Base-by-base conservation (phyloP, 1,140 invertebrate species). In the Venturia canescens region DNA sequence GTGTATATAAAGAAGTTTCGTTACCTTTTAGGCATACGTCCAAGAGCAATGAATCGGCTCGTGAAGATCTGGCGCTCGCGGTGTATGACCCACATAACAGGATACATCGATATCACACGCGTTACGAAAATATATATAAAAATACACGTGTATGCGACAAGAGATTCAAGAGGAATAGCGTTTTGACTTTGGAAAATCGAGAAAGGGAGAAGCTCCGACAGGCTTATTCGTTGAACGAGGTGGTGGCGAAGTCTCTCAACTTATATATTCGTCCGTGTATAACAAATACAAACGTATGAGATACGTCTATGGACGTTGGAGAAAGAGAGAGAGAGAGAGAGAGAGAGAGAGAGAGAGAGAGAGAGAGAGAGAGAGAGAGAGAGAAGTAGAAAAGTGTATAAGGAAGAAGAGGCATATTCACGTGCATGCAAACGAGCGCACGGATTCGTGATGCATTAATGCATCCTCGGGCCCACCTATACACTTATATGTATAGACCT, bases 371-470 rank as follows among this genome's bases (percentile, higher is more conserved):
- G n/a, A n/a, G n/a, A n/a, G n/a, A n/a, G n/a, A 57, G 21, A 57
- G 21, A n/a, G 53, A n/a, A 6, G 38, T 44, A 44, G 7, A 44
- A 44, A 44, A 44, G 38, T 44, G 7, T 44, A 44, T 44, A 44
- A 44, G 53, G 21, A 57, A 57, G 53, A 23, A 16, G 53, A 57
- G 21, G 21, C 53, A 57, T 57, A 57, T 57, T 57, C 53, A 57
- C 53, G 53, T 57, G 53, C 53, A 57, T 57, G 53, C 53, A 57
- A 57, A 16, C 78, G 29, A 60, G 44, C 6, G 23, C 23, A 78
- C 60, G 78, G 72, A 38, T 50, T 81, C 66, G 71, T 81, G 80
- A 81, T 81, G 80, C 80, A 81, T 81, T 81, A 81, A 81, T 77
- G 74, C 79, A 66, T 53, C 79, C 34, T 72, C 79, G 79, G 71